phyloP scores from a whole-genome alignment of 1,140 invertebrate genomes.

The Macrobrachium rosenbergii region DNA sequence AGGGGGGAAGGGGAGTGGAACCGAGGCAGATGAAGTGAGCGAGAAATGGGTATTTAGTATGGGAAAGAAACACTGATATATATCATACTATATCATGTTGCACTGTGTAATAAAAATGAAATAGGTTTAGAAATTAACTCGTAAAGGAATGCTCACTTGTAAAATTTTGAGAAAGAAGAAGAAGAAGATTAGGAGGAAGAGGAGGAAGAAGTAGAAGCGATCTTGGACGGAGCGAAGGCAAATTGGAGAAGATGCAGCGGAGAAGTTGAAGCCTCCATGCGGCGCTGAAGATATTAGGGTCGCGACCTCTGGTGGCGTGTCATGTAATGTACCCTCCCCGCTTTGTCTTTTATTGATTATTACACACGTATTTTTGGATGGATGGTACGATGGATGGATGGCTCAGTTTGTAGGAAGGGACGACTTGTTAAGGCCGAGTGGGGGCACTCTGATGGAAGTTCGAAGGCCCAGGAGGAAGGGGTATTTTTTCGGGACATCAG shows the following conservation, averaged over 20 bases:
- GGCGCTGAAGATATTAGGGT: conserved; percentile 26
- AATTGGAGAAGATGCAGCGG: conserved; percentile 38
- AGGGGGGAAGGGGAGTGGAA: neutral
- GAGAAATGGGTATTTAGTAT: neutral
- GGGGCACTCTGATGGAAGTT: no score
- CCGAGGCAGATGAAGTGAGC: neutral
- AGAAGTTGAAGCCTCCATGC: conserved; percentile 27
- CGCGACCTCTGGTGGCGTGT: conserved; percentile 7
- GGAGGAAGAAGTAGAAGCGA: neutral
- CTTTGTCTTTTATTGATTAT: conserved; percentile 8
- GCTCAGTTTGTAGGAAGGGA: neutral
- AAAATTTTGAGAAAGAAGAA: neutral
- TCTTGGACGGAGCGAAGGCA: conserved; percentile 2
- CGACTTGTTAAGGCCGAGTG: no score
- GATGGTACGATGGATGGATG: neutral
- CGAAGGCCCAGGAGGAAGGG: no score
- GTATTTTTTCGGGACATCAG: no score
- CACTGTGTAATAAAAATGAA: neutral
- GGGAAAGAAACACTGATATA: no score
- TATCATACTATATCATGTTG: no score
- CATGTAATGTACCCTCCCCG: neutral
- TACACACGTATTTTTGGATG: conserved; percentile 45
- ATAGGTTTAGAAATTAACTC: neutral
- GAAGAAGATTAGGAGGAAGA: neutral
- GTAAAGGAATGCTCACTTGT: neutral